Evolutionary conservation across 2,888 invertebrate genomes (phyloP).

Genomic region (Eristalis arbustorum): DNA sequence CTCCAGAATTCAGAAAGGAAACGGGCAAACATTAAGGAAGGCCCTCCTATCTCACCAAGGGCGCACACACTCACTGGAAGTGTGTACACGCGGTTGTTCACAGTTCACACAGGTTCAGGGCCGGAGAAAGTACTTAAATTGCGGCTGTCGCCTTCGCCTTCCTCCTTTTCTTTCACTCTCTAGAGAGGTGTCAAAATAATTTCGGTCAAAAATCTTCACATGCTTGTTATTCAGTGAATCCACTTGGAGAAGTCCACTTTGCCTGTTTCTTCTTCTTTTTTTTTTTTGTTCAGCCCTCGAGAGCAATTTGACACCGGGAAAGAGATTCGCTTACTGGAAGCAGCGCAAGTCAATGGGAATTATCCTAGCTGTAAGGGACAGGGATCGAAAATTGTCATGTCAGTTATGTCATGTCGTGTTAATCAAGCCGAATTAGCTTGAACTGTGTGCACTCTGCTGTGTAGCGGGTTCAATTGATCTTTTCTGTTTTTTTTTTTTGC

Average conservation of each 20-base stretch:
- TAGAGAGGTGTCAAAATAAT: conserved; percentile 60
- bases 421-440: conserved; percentile 68
- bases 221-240: conserved; percentile 62
- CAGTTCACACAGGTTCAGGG: conserved; percentile 4
- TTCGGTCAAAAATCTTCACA: conserved; percentile 60
- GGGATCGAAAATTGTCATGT: conserved; percentile 67
- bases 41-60: conserved; percentile 16
- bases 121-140: conserved; percentile 55
- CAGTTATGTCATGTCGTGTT: conserved; percentile 69
- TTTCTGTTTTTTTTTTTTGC: conserved; percentile 15
- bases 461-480: conserved; percentile 64
- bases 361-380: conserved; percentile 55
- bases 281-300: conserved; percentile 44
- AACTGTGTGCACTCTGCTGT: conserved; percentile 65
- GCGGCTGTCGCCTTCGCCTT: conserved; percentile 2
- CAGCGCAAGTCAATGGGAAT: conserved; percentile 60
- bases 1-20: conserved; percentile 23
- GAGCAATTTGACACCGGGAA: conserved; percentile 66
- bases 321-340: conserved; percentile 40
- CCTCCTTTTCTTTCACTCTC: conserved; percentile 10
- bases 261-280: conserved; percentile 6
- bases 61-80: conserved; percentile 10
- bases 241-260: conserved; percentile 63
- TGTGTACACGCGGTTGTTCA: not conserved
- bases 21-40: conserved; percentile 47